Base-by-base conservation (phyloP, 2,797 vertebrate genomes). In the Gastrophryne carolinensis region DNA sequence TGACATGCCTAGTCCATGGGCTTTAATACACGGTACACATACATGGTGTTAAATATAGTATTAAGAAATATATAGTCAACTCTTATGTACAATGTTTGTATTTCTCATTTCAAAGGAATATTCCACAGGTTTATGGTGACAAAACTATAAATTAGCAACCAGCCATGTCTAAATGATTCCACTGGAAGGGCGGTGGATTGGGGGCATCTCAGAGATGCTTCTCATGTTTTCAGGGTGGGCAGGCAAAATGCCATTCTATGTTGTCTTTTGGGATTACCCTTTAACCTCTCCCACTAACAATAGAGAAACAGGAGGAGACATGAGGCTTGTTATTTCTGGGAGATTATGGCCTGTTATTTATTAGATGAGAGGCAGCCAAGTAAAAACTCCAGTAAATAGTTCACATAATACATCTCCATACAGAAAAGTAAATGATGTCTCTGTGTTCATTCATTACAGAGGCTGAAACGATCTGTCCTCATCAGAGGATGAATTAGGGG, bases 211-310 rank as follows among this genome's bases (percentile, higher is more conserved):
- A 56, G 37, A 44, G 66, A 69, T 56, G 50, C 27, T 32, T 29
- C n/a, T 29, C 8, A n/a, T 32, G 15, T 32, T 27, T 69, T 30
- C 41, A 27, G 52, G 50, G 34, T 69, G 24, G 35, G 26, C 12
- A 57, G 66, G 52, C 50, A 69, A 57, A 69, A 57, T 69, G 50
- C 66, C 52, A 44, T 56, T 56, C 66, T 44, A 24, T 69, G 66
- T 69, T 69, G 66, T 69, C 66, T 69, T 69, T 56, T 69, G 41
- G 66, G 66, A 69, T 69, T 69, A 69, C 52, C 66, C 66, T 57
- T 44, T 69, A 57, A 69, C 66, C 66, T 69, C 15, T 39, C 17
- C 13, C 6, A 29, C 52, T 69, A 41, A 69, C 66, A 69, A 69
- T 69, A 44, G 52, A 54, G 32, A 30, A 39, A 57, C 35, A 54